Base-by-base conservation (phyloP, 2,888 invertebrate species). In the Pocota personata region DNA sequence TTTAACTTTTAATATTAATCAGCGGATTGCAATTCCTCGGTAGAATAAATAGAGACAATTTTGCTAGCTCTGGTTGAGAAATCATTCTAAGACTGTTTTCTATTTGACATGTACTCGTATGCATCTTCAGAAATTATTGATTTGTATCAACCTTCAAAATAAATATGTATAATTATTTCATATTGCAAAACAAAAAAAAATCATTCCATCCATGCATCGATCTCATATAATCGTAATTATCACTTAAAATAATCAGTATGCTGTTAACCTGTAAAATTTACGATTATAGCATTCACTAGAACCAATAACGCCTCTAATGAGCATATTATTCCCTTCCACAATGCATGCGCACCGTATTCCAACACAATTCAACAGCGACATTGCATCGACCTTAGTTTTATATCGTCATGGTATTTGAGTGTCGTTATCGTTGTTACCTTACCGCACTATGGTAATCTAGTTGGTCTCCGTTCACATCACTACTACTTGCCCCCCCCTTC, bases 281-380 rank as follows among this genome's bases (percentile, higher is more conserved):
- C 64, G 80, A 84, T 84, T 76, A 80, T 80, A 58, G 75, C 71
- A 64, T 76, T 50, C 69, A 71, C 58, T 64, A 71, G 80, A 84
- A 80, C 79, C 75, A 71, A 80, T 80, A 80, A 71, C 64, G 71
- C 19, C 84, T 75, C 84, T 84, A 84, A 84, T 84, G 80, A 84
- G 78, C 78, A 67, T 67, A 72, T 52, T 66, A 62, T 71, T 64
- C 67, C 46, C 24, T 27, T 16, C 37, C 40, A 24, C 62, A 72
- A 32, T 67, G 27, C 27, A 52, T 27, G 27, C n/a, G n/a, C 43
- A 16, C 14, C n/a, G 8, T 48, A 32, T 10, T 7, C 21, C 77
- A 66, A 58, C 24, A 71, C 64, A 60, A 52, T 66, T 71, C 62
- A 30, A 57, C 46, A 48, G 67, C 79, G 21, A 73, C 62, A 55